Evolutionary conservation across 2,888 invertebrate genomes (phyloP).

Genomic region (Periphyllus acericola): DNA sequence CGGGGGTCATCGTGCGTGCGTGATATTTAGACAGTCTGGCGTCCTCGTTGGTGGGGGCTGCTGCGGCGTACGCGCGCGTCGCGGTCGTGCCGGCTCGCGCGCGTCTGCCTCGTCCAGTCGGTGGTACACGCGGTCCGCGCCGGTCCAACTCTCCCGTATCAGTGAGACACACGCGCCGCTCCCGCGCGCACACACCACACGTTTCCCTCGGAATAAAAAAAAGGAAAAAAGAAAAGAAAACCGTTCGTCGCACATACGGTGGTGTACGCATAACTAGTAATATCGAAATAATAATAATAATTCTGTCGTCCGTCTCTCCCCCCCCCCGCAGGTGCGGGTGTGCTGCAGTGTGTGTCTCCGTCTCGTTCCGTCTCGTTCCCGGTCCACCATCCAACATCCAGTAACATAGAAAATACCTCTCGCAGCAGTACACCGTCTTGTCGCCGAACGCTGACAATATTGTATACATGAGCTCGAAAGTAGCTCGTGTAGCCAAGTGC

Average conservation of each 20-base stretch:
- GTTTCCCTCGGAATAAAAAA: constrained; percentile 20
- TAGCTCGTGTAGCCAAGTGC: not conserved
- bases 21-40: constrained; percentile 60
- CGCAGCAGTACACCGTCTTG: too few relatives aligned
- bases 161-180: constrained; percentile 6
- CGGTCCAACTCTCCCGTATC: constrained; percentile 59
- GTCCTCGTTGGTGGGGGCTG: constrained; percentile 44
- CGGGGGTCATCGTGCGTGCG: constrained; percentile 46
- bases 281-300: too few relatives aligned
- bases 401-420: too few relatives aligned
- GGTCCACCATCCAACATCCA: too few relatives aligned
- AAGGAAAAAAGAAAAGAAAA: not conserved
- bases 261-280: too few relatives aligned
- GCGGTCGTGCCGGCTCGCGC: constrained; percentile 47
- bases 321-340: too few relatives aligned
- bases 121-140: constrained; percentile 60
- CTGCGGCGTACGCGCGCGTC: not conserved
- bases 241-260: too few relatives aligned
- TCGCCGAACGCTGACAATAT: not conserved
- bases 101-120: constrained; percentile 51
- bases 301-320: too few relatives aligned
- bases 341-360: not conserved
- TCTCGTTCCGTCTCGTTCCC: not conserved
- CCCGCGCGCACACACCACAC: constrained; percentile 17
- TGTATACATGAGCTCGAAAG: constrained; percentile 9